Evolutionary conservation across 2,113 vertebrate genomes (phyloP).

Genomic region (Meleagris gallopavo): DNA sequence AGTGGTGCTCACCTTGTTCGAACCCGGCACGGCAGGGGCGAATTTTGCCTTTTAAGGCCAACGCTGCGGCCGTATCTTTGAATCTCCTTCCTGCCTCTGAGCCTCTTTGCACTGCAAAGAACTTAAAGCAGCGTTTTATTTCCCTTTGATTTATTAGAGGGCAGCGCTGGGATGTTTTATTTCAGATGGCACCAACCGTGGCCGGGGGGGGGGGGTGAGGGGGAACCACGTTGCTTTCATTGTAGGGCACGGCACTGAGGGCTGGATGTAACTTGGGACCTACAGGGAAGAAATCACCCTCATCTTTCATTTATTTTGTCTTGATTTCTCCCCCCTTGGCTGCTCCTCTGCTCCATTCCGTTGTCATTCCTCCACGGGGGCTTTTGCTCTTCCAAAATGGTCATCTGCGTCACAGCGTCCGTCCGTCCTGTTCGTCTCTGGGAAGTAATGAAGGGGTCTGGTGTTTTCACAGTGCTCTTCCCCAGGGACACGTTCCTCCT

Average conservation of each 20-base stretch:
- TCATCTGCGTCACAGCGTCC: fast-evolving
- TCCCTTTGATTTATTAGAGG: conserved; percentile 63
- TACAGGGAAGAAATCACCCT: not conserved
- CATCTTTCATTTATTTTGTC: not conserved
- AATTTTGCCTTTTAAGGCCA: conserved; percentile 75
- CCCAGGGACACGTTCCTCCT: not conserved
- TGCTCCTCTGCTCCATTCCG: not conserved
- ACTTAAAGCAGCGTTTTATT: conserved; percentile 46
- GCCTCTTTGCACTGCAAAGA: conserved; percentile 46
- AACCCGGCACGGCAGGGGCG: conserved; percentile 19
- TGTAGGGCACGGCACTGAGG: not conserved
- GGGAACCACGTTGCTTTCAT: not conserved
- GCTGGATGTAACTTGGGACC: not conserved
- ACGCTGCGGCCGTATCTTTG: conserved; percentile 25
- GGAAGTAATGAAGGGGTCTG: not conserved
- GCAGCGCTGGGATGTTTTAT: conserved; percentile 30
- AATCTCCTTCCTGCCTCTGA: conserved; percentile 51
- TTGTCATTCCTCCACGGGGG: not conserved
- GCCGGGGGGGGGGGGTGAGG: not conserved
- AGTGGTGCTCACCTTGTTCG: conserved; percentile 53
- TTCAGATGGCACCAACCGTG: conserved; percentile 36
- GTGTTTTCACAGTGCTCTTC: not conserved
- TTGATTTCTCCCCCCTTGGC: not conserved
- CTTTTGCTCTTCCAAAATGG: not conserved
- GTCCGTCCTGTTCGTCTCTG: not conserved